Evolutionary conservation across 1,140 invertebrate genomes (phyloP).

Genomic region (Sinella curviseta): DNA sequence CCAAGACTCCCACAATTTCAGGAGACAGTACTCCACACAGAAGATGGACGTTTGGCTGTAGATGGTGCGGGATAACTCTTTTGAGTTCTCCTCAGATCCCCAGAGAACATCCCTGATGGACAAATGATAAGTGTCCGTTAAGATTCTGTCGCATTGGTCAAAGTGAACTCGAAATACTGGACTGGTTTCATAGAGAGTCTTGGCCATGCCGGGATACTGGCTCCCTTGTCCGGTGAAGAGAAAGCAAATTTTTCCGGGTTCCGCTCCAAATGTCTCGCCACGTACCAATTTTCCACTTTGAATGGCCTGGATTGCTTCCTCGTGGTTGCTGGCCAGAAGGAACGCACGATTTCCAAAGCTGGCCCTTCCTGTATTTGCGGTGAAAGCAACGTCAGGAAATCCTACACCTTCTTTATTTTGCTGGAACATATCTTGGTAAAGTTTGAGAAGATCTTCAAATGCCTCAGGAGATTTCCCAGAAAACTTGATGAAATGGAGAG

Average conservation of each 20-base stretch:
- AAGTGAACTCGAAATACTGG: conserved; percentile 29
- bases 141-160: background rate
- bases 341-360: conserved; percentile 28
- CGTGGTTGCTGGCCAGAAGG: conserved; percentile 20
- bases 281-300: conserved; percentile 10
- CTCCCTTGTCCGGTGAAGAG: conserved; percentile 43
- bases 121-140: background rate
- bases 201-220: conserved; percentile 39
- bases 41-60: conserved; percentile 40
- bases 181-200: conserved; percentile 26
- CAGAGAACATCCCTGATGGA: background rate
- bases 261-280: conserved; percentile 8
- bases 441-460: background rate
- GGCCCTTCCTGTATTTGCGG: conserved; percentile 30
- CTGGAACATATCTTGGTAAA: background rate
- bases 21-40: conserved; percentile 35
- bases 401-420: background rate
- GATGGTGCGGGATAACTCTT: conserved; percentile 8
- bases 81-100: background rate
- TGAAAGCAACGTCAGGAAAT: conserved; percentile 28
- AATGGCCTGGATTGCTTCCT: background rate
- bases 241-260: conserved; percentile 17
- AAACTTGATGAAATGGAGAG: conserved; percentile 21
- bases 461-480: conserved; percentile 30
- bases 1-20: conserved; percentile 35